phyloP scores from a whole-genome alignment of 2,113 vertebrate species.

The Hypocryptadius cinnamomeus region DNA sequence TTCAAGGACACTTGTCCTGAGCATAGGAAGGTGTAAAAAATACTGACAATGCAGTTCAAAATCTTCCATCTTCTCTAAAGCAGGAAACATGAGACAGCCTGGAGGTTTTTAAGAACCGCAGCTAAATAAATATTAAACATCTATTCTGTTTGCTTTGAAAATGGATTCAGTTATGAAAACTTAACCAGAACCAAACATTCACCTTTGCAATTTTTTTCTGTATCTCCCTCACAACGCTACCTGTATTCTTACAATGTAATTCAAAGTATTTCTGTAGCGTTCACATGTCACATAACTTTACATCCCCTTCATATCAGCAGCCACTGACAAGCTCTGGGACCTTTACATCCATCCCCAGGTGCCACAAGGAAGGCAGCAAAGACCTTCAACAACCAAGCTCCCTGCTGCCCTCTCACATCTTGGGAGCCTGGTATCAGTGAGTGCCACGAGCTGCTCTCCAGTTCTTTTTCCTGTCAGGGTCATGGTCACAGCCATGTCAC shows the following conservation, averaged over 20 bases:
- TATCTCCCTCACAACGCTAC: not conserved
- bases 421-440: not conserved
- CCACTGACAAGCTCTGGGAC: not conserved
- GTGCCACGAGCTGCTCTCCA: not conserved
- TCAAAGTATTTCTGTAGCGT: not conserved
- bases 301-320: not conserved
- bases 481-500: not conserved
- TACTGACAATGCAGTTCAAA: not conserved
- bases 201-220: not conserved
- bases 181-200: not conserved
- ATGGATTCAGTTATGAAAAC: not conserved
- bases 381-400: not conserved
- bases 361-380: not conserved
- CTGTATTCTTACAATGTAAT: not conserved
- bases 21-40: not conserved
- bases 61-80: not conserved
- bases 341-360: not conserved
- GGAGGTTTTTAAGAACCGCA: not conserved
- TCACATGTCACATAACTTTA: not conserved
- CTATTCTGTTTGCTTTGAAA: not conserved
- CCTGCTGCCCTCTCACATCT: not conserved
- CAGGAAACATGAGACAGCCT: not conserved
- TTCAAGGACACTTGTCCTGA: slow-evolving; percentile 30
- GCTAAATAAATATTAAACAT: not conserved
- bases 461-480: not conserved